Conservation (phyloP, 2,888 invertebrate genomes). For the Silvanus unidentatus region DNA sequence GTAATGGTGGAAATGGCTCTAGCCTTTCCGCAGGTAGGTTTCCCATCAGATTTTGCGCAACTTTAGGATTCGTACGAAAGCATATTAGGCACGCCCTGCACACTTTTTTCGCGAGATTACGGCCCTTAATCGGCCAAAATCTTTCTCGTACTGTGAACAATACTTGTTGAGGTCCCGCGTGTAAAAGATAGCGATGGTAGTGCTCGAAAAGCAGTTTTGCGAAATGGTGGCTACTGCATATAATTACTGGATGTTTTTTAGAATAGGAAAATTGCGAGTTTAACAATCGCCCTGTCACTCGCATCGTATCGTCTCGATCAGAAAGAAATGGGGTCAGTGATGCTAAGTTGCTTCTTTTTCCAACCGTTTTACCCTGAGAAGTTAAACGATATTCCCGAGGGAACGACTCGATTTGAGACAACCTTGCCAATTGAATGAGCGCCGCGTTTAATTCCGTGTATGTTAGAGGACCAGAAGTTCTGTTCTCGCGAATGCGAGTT, state of each 20-base stretch:
- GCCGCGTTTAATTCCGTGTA: neutral
- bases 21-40: constrained; percentile 11
- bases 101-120: constrained; percentile 6
- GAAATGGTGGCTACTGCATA: constrained; percentile 10
- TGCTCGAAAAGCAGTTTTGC: constrained; percentile 10
- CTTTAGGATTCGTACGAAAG: constrained; percentile 11
- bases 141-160: constrained; percentile 16
- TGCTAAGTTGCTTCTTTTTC: constrained; percentile 1
- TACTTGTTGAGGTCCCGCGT: constrained; percentile 22
- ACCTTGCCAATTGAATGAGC: neutral
- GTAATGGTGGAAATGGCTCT: constrained; percentile 13
- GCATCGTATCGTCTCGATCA: constrained; percentile 1
- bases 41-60: constrained; percentile 14
- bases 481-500: neutral
- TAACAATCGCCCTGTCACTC: constrained; percentile 15
- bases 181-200: constrained; percentile 14
- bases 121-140: constrained; percentile 16
- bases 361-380: neutral
- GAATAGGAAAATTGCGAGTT: constrained; percentile 10
- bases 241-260: constrained; percentile 15
- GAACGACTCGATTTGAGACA: neutral
- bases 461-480: neutral
- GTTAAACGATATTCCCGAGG: neutral
- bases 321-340: constrained; percentile 9
- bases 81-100: constrained; percentile 11